Evolutionary conservation across 2,113 vertebrate species (phyloP), one percentile per base, ranked within the genome.

Genomic region (Seriola quinqueradiata): DNA sequence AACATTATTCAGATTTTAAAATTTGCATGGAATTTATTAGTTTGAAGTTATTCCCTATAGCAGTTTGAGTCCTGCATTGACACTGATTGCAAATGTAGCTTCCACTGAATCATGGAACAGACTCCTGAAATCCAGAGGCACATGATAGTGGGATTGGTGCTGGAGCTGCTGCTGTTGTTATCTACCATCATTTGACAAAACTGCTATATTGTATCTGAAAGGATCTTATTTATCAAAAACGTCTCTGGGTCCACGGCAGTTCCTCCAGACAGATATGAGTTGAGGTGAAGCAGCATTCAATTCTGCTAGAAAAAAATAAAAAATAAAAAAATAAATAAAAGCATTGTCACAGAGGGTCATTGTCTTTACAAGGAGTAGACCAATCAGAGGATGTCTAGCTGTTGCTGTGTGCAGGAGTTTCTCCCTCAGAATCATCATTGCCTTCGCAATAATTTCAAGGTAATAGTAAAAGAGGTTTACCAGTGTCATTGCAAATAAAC

Each of bases 1-100:
- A 67, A 48, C 50, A 68, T 79, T 75, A 88, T 85, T 50, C 74
- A 83, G 36, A 75, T 75, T 78, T 61, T 4, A 36, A n/a, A 70
- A 86, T 89, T 82, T 68, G 78, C 75, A 87, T 86, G 59, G 72
- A 83, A 77, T 50, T 8, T 86, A 84, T 90, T 70, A 84, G 58
- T 68, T 54, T 14, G 60, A 65, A 42, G 66, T 78, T 64, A 77
- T 55, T 54, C 61, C 74, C 75, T 61, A 14, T 25, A 79, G 76
- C 42, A n/a, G 72, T 77, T 42, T 58, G 40, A 23, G 10, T 40
- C n/a, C 55, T 63, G 54, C 59, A 58, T 25, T 34, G 16, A 58
- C 48, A 55, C 16, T 14, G 57, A 54, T 38, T 52, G 75, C 32
- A 69, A 60, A 54, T 36, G 32, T 5, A 16, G 19, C 46, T 28